These are phyloP conservation scores for Taphrorychus bicolor DNA, from an alignment of 2,888 invertebrate genomes.

Conservation along the genomic window DNA sequence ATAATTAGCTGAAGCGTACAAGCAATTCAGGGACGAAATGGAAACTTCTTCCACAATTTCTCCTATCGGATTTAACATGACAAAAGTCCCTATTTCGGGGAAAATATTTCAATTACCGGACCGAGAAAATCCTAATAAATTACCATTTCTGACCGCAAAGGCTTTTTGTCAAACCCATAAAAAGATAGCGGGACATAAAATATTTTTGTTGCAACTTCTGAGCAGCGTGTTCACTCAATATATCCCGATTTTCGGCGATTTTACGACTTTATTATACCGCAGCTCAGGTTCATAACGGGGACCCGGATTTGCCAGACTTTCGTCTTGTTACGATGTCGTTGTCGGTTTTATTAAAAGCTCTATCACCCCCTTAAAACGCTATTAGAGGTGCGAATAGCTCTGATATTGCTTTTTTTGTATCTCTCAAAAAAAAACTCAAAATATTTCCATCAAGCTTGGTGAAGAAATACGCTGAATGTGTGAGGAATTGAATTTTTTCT, in stretches of 20 bases:
- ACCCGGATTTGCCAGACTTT: slow-evolving; percentile 57
- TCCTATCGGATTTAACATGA: slow-evolving; percentile 59
- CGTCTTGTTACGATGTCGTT: slow-evolving; percentile 30
- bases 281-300: slow-evolving; percentile 59
- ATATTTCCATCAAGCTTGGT: not conserved
- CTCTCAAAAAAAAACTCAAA: too few species aligned
- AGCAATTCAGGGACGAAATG: too few species aligned
- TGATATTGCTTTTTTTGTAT: not conserved
- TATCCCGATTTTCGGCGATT: slow-evolving; percentile 62
- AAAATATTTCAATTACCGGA: slow-evolving; percentile 60
- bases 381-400: not conserved
- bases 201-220: slow-evolving; percentile 58
- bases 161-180: slow-evolving; percentile 52
- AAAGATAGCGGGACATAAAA: slow-evolving; percentile 56
- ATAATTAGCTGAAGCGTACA: not conserved
- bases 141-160: slow-evolving; percentile 50
- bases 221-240: slow-evolving; percentile 59
- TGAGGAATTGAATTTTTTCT: too few species aligned
- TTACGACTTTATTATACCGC: slow-evolving; percentile 62
- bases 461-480: too few species aligned
- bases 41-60: slow-evolving; percentile 27
- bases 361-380: slow-evolving; percentile 4
- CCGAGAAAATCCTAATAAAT: slow-evolving; percentile 54
- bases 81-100: slow-evolving; percentile 54
- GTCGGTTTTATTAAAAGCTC: slow-evolving; percentile 39